Percentiles rank a stretch among this genome's conserved stretches.
phyloP scores from a whole-genome alignment of 2,797 vertebrate species.

The Remorina albescens region DNA sequence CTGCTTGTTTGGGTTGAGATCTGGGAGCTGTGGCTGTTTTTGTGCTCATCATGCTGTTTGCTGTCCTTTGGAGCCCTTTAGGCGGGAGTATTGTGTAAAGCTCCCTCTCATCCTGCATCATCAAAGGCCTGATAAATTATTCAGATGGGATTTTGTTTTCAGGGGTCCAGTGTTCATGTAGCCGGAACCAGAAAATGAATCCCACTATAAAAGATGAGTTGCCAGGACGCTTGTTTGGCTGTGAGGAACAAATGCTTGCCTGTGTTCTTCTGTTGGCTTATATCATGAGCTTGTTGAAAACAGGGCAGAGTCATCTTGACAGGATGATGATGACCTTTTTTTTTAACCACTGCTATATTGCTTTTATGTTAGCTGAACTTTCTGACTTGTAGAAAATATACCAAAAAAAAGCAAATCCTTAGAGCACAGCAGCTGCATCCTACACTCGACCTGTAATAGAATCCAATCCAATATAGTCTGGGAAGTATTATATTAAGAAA shows the following conservation, averaged over 20 bases:
- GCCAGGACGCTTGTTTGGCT: background rate
- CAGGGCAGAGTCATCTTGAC: constrained; percentile 13
- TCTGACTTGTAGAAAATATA: background rate
- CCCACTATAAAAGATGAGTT: constrained; percentile 8
- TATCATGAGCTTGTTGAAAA: constrained; percentile 18
- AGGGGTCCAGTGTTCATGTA: constrained; percentile 1
- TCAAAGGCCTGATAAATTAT: background rate
- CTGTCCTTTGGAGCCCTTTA: constrained; percentile 1
- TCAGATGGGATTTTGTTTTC: constrained; percentile 9
- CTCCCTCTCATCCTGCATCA: background rate
- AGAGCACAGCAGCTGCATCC: background rate
- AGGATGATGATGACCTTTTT: background rate
- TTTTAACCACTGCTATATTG: background rate
- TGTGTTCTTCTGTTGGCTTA: constrained; percentile 6
- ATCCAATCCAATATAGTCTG: too few species aligned
- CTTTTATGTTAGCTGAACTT: background rate
- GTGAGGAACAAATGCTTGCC: constrained; percentile 26
- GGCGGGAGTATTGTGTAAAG: background rate
- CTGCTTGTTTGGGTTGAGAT: constrained; percentile 11
- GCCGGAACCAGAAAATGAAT: constrained; percentile 21
- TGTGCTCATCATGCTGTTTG: background rate
- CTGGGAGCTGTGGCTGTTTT: background rate
- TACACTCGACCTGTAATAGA: too few species aligned
- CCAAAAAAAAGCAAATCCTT: background rate
- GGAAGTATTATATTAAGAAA: too few species aligned